These are phyloP conservation scores for Hippolais icterina DNA, from an alignment of 2,113 vertebrate species.

Conservation along the genomic window DNA sequence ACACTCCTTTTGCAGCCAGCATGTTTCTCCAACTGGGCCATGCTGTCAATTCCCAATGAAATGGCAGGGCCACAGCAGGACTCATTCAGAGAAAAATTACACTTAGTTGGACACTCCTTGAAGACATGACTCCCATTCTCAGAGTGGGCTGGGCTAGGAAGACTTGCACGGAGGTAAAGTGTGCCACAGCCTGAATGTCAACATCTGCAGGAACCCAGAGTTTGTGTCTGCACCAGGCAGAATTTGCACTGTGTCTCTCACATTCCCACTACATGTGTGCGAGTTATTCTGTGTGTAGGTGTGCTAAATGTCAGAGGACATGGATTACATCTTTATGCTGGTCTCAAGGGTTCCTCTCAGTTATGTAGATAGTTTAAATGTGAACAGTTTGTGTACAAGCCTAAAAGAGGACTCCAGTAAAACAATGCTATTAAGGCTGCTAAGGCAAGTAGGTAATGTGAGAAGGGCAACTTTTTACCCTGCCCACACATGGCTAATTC, in stretches of 20 bases:
- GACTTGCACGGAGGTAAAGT: neutral
- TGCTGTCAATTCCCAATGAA: neutral
- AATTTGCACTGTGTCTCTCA: neutral
- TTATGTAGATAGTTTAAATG: neutral
- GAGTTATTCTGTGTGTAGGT: neutral
- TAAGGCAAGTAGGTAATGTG: neutral
- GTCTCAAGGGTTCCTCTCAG: neutral
- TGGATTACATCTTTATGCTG: neutral
- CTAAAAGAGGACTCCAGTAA: neutral
- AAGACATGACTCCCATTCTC: neutral
- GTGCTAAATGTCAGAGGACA: neutral
- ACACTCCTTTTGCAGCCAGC: neutral
- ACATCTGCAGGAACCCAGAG: neutral
- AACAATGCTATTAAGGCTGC: neutral
- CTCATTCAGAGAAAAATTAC: neutral
- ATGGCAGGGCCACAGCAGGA: neutral
- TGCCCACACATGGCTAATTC: neutral
- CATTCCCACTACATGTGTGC: neutral
- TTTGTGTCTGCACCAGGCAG: neutral
- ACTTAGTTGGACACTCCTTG: neutral
- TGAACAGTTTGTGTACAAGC: neutral
- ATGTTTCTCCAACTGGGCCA: neutral
- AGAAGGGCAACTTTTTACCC: neutral
- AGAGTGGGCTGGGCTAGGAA: neutral
- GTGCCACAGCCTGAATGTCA: neutral